A percentile compares a stretch with the other conserved stretches of the same genome.
phyloP scores from a whole-genome alignment of 1,140 invertebrate species.

The Tenebrio molitor region DNA sequence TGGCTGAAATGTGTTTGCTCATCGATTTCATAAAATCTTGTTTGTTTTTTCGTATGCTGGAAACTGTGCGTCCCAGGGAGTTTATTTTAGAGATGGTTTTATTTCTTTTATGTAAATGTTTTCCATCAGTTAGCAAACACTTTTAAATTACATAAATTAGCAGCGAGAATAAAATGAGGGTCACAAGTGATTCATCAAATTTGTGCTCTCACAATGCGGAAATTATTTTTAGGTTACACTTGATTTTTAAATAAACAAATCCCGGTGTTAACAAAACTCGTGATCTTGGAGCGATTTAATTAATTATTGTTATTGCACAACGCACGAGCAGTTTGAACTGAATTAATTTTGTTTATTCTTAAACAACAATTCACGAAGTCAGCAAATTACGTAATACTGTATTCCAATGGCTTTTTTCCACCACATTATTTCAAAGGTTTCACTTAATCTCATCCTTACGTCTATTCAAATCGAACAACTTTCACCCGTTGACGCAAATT shows the following conservation, averaged over 20 bases:
- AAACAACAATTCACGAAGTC: slow-evolving; percentile 7
- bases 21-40: background rate
- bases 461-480: background rate
- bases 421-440: background rate
- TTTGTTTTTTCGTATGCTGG: background rate
- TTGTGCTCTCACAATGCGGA: background rate
- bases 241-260: slow-evolving; percentile 22
- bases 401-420: background rate
- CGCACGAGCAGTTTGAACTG: background rate
- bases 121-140: slow-evolving; percentile 2
- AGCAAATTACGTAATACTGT: background rate
- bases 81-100: slow-evolving; percentile 2
- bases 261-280: background rate
- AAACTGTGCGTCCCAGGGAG: background rate
- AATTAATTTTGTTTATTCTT: background rate
- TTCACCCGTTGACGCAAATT: slow-evolving; percentile 3
- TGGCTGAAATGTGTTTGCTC: background rate
- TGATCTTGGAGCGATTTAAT: background rate
- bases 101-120: slow-evolving; percentile 1
- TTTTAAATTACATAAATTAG: slow-evolving; percentile 23
- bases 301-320: background rate
- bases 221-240: slow-evolving; percentile 11
- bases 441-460: background rate
- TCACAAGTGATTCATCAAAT: slow-evolving; percentile 15
- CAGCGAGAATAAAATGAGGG: slow-evolving; percentile 1